Base-by-base conservation (phyloP, 2,888 invertebrate species). In the Melanotus villosus region DNA sequence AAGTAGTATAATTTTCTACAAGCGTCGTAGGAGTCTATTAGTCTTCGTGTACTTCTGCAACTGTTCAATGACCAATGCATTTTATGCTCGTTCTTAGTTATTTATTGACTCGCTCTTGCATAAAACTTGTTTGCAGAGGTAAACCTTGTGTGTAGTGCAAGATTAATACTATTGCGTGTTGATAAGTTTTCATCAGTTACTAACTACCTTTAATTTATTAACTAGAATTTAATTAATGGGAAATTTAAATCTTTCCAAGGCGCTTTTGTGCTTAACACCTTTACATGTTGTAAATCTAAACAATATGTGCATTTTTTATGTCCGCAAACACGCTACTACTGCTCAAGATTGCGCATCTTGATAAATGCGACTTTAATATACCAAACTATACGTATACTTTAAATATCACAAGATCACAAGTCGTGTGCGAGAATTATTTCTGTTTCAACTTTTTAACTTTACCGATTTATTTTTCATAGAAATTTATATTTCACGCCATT, bases 1-100 rank as follows among this genome's bases (percentile, higher is more conserved):
- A 79, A 78, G 74, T 78, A 76, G 76, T 73, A 75, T 76, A 77
- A 78, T 76, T 77, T 77, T 75, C 74, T 72, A 73, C 74, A 36
- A 47, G 38, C 58, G 59, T 65, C 62, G 69, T 67, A 69, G 69
- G 71, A 72, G 71, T 69, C 66, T 72, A 63, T 69, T 72, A 72
- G 65, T 57, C 38, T 62, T 47, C 58, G 18, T 67, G 56, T 62
- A 54, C 60, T 63, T 67, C 50, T 65, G 67, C 59, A 43, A 57
- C 64, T 67, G 66, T 59, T 67, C 45, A 43, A 64, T 58, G 54
- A 52, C 59, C 58, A 67, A 57, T 62, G 45, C 58, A 68, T 68
- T 47, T 56, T 32, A 65, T 47, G 50, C 32, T 23, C 38, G 47
- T 47, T 23, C 47, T 7, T 52, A 41, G 41, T 56, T 56, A 56